Conservation (phyloP, 2,888 invertebrate genomes). For the Geophilus truncorum region DNA sequence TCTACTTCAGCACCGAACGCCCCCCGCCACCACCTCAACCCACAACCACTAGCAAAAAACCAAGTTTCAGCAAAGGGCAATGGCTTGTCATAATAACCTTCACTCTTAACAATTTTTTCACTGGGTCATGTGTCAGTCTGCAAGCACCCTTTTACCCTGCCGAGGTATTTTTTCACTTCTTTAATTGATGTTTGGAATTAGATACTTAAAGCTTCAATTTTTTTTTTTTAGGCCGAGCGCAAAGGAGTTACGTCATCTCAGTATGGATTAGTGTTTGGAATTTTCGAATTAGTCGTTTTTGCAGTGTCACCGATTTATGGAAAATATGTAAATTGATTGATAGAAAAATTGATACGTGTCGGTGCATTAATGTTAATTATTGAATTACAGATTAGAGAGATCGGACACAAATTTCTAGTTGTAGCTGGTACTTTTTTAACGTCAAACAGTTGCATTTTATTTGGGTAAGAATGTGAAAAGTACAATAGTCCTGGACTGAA, state of each 20-base stretch:
- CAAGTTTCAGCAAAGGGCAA: conserved; percentile 63
- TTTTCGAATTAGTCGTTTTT: conserved; percentile 78
- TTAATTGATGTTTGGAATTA: background rate
- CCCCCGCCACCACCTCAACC: background rate
- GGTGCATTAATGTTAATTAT: background rate
- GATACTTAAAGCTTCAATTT: background rate
- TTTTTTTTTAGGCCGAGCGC: conserved; percentile 75
- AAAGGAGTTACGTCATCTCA: conserved; percentile 75
- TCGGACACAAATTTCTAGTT: conserved; percentile 75
- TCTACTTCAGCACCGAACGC: background rate
- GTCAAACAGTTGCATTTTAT: conserved; percentile 73
- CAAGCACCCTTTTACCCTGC: conserved; percentile 81
- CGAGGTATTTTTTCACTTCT: conserved; percentile 58
- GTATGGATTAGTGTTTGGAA: conserved; percentile 79
- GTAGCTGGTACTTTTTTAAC: conserved; percentile 76
- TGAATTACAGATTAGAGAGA: conserved; percentile 57
- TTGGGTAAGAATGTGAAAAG: too few relatives aligned
- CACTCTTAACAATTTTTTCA: conserved; percentile 75
- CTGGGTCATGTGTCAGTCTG: conserved; percentile 74
- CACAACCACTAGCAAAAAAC: background rate
- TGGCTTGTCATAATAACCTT: conserved; percentile 72
- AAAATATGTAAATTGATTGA: conserved; percentile 56
- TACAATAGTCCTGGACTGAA: too few relatives aligned
- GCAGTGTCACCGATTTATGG: conserved; percentile 78
- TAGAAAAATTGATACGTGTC: background rate